Conservation (phyloP, 2,888 invertebrate species). For the Trachelus tabidus region DNA sequence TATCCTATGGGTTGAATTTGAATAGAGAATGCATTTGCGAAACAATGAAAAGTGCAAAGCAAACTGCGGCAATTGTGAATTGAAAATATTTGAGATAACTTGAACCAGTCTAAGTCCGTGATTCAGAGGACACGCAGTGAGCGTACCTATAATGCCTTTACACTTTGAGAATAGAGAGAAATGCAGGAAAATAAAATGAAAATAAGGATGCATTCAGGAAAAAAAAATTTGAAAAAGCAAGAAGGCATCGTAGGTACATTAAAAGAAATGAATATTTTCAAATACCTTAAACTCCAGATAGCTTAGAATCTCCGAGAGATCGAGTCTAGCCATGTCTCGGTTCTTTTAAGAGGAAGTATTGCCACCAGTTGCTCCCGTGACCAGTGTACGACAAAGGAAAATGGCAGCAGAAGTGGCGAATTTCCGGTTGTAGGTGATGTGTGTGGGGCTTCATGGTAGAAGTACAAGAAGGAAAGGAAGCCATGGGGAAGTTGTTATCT, state of each 20-base stretch:
- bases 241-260: background rate
- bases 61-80: too few species aligned
- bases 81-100: too few species aligned
- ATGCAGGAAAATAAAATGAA: background rate
- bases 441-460: conserved; percentile 25
- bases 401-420: conserved; percentile 48
- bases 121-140: background rate
- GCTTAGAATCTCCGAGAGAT: background rate
- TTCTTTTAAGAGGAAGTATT: background rate
- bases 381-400: conserved; percentile 25
- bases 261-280: background rate
- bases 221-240: background rate
- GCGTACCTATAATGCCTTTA: background rate
- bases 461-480: conserved; percentile 54
- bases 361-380: conserved; percentile 49
- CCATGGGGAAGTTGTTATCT: conserved; percentile 52
- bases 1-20: too few species aligned
- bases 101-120: too few species aligned
- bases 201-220: background rate
- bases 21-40: too few species aligned
- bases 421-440: conserved; percentile 39
- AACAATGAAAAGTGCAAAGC: too few species aligned
- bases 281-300: background rate
- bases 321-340: background rate
- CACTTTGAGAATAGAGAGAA: background rate